Conservation (phyloP, 2,797 vertebrate species). For the Arctocebus calabarensis region DNA sequence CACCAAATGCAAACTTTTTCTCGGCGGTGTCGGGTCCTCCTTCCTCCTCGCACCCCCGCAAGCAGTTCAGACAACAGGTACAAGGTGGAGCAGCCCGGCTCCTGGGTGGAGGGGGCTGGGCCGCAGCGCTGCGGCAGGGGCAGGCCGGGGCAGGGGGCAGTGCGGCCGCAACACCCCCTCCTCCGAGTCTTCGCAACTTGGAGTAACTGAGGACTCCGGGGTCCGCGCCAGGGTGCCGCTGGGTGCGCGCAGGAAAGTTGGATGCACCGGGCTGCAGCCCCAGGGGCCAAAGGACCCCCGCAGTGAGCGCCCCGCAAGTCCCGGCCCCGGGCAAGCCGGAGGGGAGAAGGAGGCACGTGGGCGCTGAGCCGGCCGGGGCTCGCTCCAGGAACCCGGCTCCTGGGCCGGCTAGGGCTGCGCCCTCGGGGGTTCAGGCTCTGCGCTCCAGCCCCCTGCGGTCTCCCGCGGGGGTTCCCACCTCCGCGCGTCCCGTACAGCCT, state of each 20-base stretch:
- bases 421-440: neutral
- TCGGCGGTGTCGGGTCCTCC: neutral
- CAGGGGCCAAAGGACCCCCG: neutral
- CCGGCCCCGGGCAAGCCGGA: neutral
- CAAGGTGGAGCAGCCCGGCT: neutral
- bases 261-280: neutral
- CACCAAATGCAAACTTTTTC: conserved; percentile 55
- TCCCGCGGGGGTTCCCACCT: neutral
- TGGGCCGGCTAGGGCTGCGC: neutral
- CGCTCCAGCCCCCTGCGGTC: neutral
- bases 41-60: neutral
- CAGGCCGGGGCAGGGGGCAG: neutral
- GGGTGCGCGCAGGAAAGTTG: conserved; percentile 44
- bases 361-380: neutral
- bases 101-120: neutral
- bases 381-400: neutral
- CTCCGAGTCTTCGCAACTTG: conserved; percentile 61
- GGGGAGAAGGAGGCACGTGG: conserved; percentile 63
- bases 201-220: neutral
- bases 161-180: neutral
- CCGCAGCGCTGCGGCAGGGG: conserved; percentile 72
- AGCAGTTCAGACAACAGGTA: conserved; percentile 54
- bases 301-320: neutral
- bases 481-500: neutral
- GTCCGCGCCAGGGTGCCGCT: neutral